phyloP scores from a whole-genome alignment of 2,888 invertebrate species.

The Dimorphilus gyrociliatus region DNA sequence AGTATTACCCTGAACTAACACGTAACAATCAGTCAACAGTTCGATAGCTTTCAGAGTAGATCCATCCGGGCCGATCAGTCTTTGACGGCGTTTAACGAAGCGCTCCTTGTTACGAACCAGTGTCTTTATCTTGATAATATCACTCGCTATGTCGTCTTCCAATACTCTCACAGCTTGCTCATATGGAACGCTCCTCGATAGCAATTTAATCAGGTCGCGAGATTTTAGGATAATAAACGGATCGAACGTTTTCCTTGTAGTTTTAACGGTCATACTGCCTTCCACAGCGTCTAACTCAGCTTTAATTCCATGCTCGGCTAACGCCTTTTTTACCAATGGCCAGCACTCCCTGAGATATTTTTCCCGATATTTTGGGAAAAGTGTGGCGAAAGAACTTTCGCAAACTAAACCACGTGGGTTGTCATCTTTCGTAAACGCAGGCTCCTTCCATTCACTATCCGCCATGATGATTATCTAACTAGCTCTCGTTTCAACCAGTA shows the following conservation, averaged over 20 bases:
- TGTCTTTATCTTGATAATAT: slow-evolving; percentile 88
- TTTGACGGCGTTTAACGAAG: slow-evolving; percentile 80
- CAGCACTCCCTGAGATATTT: slow-evolving; percentile 84
- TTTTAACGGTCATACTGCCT: slow-evolving; percentile 81
- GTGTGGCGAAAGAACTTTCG: slow-evolving; percentile 86
- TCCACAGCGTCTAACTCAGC: slow-evolving; percentile 81
- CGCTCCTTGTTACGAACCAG: slow-evolving; percentile 70
- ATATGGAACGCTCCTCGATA: slow-evolving; percentile 86
- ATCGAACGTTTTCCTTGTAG: slow-evolving; percentile 91
- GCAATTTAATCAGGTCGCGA: slow-evolving; percentile 78
- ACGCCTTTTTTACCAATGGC: slow-evolving; percentile 74
- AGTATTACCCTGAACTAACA: slow-evolving; percentile 89
- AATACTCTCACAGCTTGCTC: slow-evolving; percentile 53
- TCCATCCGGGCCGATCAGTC: slow-evolving; percentile 92
- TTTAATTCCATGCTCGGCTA: slow-evolving; percentile 57
- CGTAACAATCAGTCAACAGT: slow-evolving; percentile 83
- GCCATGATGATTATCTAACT: no score
- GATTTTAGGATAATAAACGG: slow-evolving; percentile 92
- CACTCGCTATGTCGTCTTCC: slow-evolving; percentile 77
- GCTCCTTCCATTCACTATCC: slow-evolving; percentile 38
- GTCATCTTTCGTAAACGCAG: slow-evolving; percentile 68
- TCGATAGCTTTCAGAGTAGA: slow-evolving; percentile 91
- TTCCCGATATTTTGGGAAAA: slow-evolving; percentile 94
- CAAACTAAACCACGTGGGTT: slow-evolving; percentile 72
- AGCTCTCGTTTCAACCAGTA: no score